Evolutionary conservation across 2,113 vertebrate species (phyloP).

Genomic region (Callipepla squamata): DNA sequence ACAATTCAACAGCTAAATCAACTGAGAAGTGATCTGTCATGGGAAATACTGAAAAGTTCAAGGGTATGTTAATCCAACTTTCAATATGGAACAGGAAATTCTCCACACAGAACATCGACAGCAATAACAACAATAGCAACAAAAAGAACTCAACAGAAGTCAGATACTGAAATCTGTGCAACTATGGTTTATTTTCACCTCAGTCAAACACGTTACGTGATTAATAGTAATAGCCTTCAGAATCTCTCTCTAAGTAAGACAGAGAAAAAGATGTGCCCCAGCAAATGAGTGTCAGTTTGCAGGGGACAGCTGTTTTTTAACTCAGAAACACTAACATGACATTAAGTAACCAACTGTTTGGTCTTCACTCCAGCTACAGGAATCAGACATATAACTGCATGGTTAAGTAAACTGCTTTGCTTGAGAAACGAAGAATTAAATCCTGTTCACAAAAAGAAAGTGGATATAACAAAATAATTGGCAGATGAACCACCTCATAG

Average conservation of each 20-base stretch:
- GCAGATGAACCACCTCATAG: slow-evolving; percentile 29
- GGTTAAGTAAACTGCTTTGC: background rate
- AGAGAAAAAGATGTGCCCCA: slow-evolving; percentile 10
- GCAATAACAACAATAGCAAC: background rate
- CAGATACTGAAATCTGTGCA: slow-evolving; percentile 23
- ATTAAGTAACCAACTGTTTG: slow-evolving; percentile 23
- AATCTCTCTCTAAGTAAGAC: background rate
- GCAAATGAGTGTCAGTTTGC: background rate
- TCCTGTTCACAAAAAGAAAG: slow-evolving; percentile 43
- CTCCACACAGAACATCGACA: background rate
- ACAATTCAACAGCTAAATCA: background rate
- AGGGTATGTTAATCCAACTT: slow-evolving; percentile 37
- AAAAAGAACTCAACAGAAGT: slow-evolving; percentile 1
- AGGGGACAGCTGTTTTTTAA: background rate
- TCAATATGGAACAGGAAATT: slow-evolving; percentile 24
- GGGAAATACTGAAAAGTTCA: slow-evolving; percentile 43
- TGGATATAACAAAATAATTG: slow-evolving; percentile 11
- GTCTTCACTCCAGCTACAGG: background rate
- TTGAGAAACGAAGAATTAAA: slow-evolving; percentile 47
- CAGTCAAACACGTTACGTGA: slow-evolving; percentile 2
- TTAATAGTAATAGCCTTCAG: background rate
- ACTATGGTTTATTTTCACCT: slow-evolving; percentile 22
- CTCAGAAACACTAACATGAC: background rate
- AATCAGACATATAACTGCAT: background rate
- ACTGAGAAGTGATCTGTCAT: background rate